These are phyloP conservation scores for Anhinga rufa DNA, from an alignment of 2,113 vertebrate genomes.

Conservation along the genomic window DNA sequence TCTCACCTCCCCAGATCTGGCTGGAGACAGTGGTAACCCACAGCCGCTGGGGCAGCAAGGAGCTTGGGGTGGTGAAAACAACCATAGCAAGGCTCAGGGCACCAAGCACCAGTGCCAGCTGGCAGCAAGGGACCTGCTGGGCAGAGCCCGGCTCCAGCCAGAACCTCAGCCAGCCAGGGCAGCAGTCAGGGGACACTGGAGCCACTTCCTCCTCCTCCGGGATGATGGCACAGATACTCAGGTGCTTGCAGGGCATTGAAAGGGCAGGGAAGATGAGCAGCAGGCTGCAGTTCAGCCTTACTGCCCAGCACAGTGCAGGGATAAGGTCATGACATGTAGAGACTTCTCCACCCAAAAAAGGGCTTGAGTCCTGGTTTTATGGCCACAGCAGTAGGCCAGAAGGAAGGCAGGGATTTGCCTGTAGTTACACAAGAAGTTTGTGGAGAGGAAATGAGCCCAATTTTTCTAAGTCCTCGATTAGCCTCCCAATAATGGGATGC, in stretches of 20 bases:
- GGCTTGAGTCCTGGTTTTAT: background rate
- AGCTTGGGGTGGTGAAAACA: background rate
- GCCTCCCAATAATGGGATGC: background rate
- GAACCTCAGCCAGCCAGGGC: background rate
- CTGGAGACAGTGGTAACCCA: background rate
- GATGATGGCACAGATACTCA: background rate
- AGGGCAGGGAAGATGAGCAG: background rate
- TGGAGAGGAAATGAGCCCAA: background rate
- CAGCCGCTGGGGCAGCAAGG: background rate
- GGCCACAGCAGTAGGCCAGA: background rate
- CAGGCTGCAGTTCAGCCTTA: background rate
- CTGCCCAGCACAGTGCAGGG: background rate
- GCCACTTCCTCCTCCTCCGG: background rate
- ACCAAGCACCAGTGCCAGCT: background rate
- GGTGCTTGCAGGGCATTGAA: background rate
- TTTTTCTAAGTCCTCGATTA: background rate
- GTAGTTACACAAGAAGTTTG: background rate
- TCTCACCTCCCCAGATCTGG: background rate
- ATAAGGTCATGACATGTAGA: background rate
- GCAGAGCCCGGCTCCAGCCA: background rate
- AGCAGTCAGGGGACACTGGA: background rate
- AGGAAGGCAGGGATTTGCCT: background rate
- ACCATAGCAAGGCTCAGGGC: background rate
- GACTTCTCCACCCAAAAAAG: background rate
- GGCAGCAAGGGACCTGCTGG: accelerated